Percentiles rank a stretch among this genome's conserved stretches.
phyloP scores from a whole-genome alignment of 2,113 vertebrate species.

The Cyrtonyx montezumae region DNA sequence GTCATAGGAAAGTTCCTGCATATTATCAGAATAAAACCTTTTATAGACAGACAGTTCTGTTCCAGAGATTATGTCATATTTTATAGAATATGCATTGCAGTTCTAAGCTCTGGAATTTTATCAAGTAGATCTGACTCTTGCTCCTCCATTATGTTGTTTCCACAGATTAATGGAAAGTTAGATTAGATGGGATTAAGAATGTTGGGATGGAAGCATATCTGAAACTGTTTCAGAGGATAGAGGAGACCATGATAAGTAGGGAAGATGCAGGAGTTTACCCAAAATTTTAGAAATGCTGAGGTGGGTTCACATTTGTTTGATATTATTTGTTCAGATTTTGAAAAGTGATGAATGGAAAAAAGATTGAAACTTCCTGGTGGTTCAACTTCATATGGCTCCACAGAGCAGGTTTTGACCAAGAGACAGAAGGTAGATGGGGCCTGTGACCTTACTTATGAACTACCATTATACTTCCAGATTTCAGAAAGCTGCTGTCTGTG shows the following conservation, averaged over 20 bases:
- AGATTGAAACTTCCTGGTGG: background rate
- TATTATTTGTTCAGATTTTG: background rate
- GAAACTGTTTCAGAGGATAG: background rate
- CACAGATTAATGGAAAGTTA: background rate
- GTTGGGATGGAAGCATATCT: background rate
- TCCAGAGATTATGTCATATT: background rate
- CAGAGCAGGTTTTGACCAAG: background rate
- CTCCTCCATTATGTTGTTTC: background rate
- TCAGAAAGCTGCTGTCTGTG: background rate
- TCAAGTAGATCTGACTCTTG: background rate
- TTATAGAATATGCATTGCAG: background rate
- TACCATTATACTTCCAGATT: rapidly evolving
- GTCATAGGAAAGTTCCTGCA: background rate
- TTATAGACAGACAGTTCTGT: background rate
- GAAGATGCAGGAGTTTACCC: background rate
- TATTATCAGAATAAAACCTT: background rate
- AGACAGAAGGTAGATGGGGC: background rate
- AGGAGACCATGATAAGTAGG: background rate
- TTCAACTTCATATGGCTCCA: background rate
- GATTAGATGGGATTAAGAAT: background rate
- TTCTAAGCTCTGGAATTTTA: background rate
- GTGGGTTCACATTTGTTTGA: background rate
- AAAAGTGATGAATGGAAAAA: rapidly evolving
- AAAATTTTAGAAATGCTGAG: rapidly evolving
- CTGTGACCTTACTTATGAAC: background rate